A percentile compares a stretch with the other conserved stretches of the same genome.
These are phyloP conservation scores for Corythaeola cristata DNA, from an alignment of 2,113 vertebrate species.

Conservation along the genomic window DNA sequence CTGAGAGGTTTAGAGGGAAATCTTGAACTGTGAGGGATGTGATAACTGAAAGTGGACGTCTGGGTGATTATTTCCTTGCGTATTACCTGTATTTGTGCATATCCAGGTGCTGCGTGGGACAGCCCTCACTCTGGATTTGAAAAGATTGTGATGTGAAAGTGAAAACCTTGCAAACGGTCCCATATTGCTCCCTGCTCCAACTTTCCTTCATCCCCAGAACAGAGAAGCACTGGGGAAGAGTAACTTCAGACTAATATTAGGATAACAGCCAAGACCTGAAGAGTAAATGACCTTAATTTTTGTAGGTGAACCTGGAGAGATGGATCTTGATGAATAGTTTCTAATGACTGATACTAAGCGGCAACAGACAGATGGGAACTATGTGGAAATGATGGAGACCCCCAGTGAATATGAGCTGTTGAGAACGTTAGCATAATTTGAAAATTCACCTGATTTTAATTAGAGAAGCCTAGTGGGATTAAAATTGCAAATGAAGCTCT, in stretches of 20 bases:
- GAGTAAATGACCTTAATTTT: background rate
- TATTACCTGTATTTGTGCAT: background rate
- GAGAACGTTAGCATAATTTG: background rate
- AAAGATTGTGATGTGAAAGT: background rate
- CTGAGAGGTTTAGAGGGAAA: background rate
- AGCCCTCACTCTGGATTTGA: background rate
- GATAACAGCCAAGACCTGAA: background rate
- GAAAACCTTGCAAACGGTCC: background rate
- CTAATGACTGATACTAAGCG: background rate
- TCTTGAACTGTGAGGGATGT: background rate
- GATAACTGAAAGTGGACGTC: background rate
- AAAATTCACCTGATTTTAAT: conserved; percentile 37
- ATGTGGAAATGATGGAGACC: background rate
- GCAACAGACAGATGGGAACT: background rate
- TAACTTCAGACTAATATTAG: background rate
- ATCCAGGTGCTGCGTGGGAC: background rate
- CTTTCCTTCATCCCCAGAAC: background rate
- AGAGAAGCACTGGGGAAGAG: background rate
- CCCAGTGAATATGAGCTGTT: background rate
- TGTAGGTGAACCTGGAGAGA: background rate
- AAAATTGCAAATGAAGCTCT: background rate
- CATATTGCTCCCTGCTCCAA: background rate
- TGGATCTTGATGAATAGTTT: background rate
- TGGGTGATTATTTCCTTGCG: background rate
- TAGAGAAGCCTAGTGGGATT: background rate